These are phyloP conservation scores for Gasterosteus aculeatus DNA, from an alignment of 2,113 vertebrate genomes.

Conservation along the genomic window DNA sequence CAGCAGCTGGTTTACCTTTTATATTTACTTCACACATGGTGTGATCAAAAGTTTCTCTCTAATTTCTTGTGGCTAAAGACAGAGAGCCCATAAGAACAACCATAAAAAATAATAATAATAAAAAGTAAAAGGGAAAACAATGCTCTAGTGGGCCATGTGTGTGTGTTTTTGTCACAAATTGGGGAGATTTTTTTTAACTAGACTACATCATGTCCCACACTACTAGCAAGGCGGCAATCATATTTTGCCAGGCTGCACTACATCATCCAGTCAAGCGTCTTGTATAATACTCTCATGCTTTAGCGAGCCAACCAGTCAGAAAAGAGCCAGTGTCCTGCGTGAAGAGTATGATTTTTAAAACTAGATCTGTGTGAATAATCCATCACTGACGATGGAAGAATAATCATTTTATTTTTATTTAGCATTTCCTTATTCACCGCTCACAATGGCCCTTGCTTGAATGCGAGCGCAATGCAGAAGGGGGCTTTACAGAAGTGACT, in stretches of 20 bases:
- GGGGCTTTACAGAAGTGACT: conserved; percentile 34
- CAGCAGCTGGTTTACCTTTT: conserved; percentile 24
- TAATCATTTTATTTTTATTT: conserved; percentile 19
- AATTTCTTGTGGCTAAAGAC: conserved; percentile 59
- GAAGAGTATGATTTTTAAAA: conserved; percentile 17
- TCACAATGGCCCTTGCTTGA: background rate
- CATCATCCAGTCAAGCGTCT: conserved; percentile 41
- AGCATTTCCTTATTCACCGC: conserved; percentile 4
- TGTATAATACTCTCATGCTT: conserved; percentile 8
- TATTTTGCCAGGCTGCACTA: conserved; percentile 43
- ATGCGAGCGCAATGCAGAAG: background rate
- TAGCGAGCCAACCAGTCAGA: conserved; percentile 22
- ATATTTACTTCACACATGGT: conserved; percentile 52
- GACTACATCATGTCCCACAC: conserved; percentile 62
- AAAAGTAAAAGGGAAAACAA: conserved; percentile 59
- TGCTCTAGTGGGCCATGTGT: conserved; percentile 50
- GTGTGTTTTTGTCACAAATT: conserved; percentile 54
- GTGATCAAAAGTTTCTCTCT: conserved; percentile 63
- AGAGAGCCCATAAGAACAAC: conserved; percentile 49
- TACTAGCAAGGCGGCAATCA: conserved; percentile 43
- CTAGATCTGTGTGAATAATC: conserved; percentile 43
- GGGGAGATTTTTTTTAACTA: conserved; percentile 35
- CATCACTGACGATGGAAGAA: conserved; percentile 33
- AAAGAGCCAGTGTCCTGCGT: conserved; percentile 7
- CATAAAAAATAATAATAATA: conserved; percentile 23